Evolutionary conservation across 1,140 invertebrate species (phyloP), one percentile per base, ranked within the genome.

Genomic region (Temnothorax curvispinosus): DNA sequence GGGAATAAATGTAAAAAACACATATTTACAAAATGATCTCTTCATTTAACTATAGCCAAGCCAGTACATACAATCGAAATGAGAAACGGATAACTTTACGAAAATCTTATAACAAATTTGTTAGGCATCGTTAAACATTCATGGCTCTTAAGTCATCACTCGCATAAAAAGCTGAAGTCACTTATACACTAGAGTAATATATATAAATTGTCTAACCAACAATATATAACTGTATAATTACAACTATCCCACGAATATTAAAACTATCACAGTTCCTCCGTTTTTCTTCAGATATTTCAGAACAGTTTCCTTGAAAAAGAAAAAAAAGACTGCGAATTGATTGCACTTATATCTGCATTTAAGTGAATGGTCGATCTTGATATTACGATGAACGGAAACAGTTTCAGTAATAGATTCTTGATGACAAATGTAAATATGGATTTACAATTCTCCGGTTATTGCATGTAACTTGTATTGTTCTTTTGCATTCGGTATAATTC

Each of bases 231-330:
- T 65, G 11, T 13, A 6, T 44, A 67, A 41, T 69, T 81, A 81
- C 35, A 56, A 35, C 27, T 81, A 81, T 6, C 38, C 27, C 64
- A 69, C 35, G 54, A 81, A 71, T 71, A 81, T 44, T 81, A 81
- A 81, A 81, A 67, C 65, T 81, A 81, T 81, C 78, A 81, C 65
- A 81, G 50, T 81, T 71, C 65, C 65, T 56, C n/a, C 35, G 11
- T 71, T 69, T 44, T 80, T 69, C 35, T 71, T 41, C 13, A 9
- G 11, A 71, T 71, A 71, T 56, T 11, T 15, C 15, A 44, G 21
- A 71, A 56, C 15, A 69, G 21, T 78, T 64, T 38, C 8, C 9
- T 52, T 38, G 27, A 3, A 21, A 18, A 54, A 74, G 62, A n/a
- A 3, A 21, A 18, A 54, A 74, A 77, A 32, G 21, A 69, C 9